Conservation (phyloP, 2,888 invertebrate species). For the Spodoptera exigua region DNA sequence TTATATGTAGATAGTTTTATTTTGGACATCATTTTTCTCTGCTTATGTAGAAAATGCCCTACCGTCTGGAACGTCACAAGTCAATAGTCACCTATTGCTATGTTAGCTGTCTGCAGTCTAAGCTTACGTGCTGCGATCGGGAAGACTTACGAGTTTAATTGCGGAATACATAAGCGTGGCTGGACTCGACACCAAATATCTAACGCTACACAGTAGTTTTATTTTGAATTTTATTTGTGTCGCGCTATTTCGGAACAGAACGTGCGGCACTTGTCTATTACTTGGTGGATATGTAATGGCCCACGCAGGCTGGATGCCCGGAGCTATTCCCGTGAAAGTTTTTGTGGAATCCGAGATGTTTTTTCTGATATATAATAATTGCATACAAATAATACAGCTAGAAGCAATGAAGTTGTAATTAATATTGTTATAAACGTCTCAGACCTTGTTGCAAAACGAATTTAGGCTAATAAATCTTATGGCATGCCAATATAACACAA, state of each 20-base stretch:
- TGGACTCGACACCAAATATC: conserved; percentile 78
- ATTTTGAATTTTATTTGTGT: conserved; percentile 89
- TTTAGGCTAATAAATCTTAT: conserved; percentile 21
- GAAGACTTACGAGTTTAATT: conserved; percentile 71
- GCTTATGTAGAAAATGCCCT: conserved; percentile 36
- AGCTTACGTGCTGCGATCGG: conserved; percentile 45
- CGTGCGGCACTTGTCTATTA: conserved; percentile 86
- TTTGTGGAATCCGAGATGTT: conserved; percentile 39
- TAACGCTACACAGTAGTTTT: conserved; percentile 86
- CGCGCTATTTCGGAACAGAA: conserved; percentile 87
- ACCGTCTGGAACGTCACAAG: conserved; percentile 30
- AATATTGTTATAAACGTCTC: conserved; percentile 1
- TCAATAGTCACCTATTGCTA: not conserved
- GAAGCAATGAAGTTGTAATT: conserved; percentile 3
- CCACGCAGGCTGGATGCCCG: conserved; percentile 74
- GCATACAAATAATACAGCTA: conserved; percentile 6
- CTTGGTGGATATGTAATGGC: conserved; percentile 76
- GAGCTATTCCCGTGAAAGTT: conserved; percentile 67
- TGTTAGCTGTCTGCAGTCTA: too few relatives aligned
- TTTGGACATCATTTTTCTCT: conserved; percentile 27
- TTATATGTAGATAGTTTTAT: conserved; percentile 32
- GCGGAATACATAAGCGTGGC: conserved; percentile 71
- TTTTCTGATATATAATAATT: conserved; percentile 9
- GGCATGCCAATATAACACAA: conserved; percentile 28
- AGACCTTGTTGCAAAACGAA: conserved; percentile 22